Conservation (phyloP, 2,888 invertebrate genomes). For the Gortyna flavago region DNA sequence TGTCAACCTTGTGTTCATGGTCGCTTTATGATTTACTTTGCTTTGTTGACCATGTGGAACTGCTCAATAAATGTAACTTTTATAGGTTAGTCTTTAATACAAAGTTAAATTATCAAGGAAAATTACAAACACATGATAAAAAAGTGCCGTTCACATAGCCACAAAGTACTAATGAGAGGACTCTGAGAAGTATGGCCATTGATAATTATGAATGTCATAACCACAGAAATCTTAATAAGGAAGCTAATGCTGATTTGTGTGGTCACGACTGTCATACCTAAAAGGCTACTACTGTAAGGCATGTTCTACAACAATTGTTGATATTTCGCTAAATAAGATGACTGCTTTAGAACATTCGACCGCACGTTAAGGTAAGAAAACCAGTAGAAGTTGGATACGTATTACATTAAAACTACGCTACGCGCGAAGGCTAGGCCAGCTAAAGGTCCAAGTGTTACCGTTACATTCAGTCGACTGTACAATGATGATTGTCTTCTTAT, state of each 20-base stretch:
- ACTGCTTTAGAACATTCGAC: neutral
- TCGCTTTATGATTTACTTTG: conserved; percentile 63
- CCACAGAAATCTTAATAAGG: neutral
- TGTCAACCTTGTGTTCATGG: conserved; percentile 79
- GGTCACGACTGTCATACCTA: neutral
- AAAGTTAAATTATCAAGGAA: conserved; percentile 3
- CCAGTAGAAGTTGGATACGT: neutral
- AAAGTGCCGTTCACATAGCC: neutral
- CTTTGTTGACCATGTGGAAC: conserved; percentile 65
- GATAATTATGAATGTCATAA: neutral
- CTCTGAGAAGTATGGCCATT: neutral
- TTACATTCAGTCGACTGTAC: neutral
- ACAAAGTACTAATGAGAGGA: neutral
- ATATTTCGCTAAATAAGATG: neutral
- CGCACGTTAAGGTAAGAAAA: neutral
- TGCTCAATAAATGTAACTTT: conserved; percentile 29
- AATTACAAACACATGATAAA: neutral
- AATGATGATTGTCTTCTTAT: neutral
- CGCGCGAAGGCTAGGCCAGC: too few relatives aligned
- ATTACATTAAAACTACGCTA: neutral
- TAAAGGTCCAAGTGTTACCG: neutral
- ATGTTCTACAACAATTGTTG: neutral
- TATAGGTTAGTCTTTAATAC: neutral
- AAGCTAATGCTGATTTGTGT: neutral
- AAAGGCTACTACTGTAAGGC: neutral